These are phyloP conservation scores for Phanerotoma sp. DNA, from an alignment of 2,888 invertebrate genomes.

Conservation along the genomic window DNA sequence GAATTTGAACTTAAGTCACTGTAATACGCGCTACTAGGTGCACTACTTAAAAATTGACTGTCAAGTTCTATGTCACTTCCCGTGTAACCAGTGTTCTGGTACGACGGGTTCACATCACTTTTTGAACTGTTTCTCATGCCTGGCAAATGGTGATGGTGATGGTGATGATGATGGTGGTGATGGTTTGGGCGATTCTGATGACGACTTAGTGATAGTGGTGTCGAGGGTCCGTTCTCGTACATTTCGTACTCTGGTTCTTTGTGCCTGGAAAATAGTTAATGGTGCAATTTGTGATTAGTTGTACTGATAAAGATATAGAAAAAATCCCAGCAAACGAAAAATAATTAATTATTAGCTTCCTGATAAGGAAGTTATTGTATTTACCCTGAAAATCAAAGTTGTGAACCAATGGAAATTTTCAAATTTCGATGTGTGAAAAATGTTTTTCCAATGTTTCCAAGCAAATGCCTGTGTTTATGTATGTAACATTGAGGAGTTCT, in stretches of 20 bases:
- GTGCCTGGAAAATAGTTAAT: constrained; percentile 41
- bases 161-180: constrained; percentile 39
- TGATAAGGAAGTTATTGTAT: too few species aligned
- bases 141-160: constrained; percentile 39
- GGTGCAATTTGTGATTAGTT: neutral
- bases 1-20: constrained; percentile 64
- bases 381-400: too few species aligned
- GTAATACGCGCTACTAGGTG: constrained; percentile 76
- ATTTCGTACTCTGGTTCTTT: constrained; percentile 56
- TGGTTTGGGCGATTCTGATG: constrained; percentile 41
- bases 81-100: constrained; percentile 71
- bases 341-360: too few species aligned
- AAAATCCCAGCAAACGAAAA: too few species aligned
- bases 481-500: too few species aligned
- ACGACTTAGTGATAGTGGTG: constrained; percentile 44
- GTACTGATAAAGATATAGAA: too few species aligned
- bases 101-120: constrained; percentile 60
- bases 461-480: too few species aligned
- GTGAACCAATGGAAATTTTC: too few species aligned
- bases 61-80: constrained; percentile 61
- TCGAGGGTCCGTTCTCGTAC: constrained; percentile 55
- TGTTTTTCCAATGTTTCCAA: too few species aligned
- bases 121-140: constrained; percentile 38
- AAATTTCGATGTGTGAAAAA: too few species aligned
- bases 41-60: constrained; percentile 59